These are phyloP conservation scores for Gila robusta DNA, from an alignment of 2,797 vertebrate species.

Conservation along the genomic window DNA sequence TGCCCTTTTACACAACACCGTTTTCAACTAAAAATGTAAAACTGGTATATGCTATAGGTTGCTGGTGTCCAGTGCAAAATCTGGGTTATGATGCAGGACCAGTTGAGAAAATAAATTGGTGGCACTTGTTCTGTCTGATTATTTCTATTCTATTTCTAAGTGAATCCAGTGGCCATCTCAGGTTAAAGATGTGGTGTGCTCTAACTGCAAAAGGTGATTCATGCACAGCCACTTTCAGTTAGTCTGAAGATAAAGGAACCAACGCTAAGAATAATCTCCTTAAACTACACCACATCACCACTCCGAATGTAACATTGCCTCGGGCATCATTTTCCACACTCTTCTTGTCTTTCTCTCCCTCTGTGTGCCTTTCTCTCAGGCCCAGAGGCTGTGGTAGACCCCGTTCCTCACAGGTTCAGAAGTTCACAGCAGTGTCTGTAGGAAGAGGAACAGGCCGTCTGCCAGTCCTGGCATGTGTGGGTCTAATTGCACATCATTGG, in stretches of 20 bases:
- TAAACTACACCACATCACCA: conserved; percentile 59
- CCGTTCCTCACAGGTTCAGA: conserved; percentile 56
- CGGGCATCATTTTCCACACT: conserved; percentile 62
- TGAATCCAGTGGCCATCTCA: background rate
- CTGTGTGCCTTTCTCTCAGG: conserved; percentile 51
- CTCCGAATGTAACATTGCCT: conserved; percentile 65
- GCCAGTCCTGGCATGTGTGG: conserved; percentile 47
- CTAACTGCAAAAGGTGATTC: conserved; percentile 17
- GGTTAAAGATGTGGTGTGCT: background rate
- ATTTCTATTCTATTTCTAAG: background rate
- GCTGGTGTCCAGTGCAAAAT: background rate
- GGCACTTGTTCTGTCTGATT: background rate
- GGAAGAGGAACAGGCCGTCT: conserved; percentile 48
- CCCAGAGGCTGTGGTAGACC: conserved; percentile 64
- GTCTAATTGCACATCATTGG: conserved; percentile 62
- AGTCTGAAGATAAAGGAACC: conserved; percentile 18
- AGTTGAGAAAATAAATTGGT: background rate
- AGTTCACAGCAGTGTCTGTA: conserved; percentile 59
- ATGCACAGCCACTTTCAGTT: conserved; percentile 13
- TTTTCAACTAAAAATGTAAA: background rate
- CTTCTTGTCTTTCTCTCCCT: conserved; percentile 56
- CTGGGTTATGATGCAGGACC: background rate
- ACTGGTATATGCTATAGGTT: background rate
- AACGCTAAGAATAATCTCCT: conserved; percentile 57
- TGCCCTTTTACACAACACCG: background rate